These are phyloP conservation scores for Drosophila erecta DNA, from an alignment of 1,140 invertebrate species.

Conservation along the genomic window DNA sequence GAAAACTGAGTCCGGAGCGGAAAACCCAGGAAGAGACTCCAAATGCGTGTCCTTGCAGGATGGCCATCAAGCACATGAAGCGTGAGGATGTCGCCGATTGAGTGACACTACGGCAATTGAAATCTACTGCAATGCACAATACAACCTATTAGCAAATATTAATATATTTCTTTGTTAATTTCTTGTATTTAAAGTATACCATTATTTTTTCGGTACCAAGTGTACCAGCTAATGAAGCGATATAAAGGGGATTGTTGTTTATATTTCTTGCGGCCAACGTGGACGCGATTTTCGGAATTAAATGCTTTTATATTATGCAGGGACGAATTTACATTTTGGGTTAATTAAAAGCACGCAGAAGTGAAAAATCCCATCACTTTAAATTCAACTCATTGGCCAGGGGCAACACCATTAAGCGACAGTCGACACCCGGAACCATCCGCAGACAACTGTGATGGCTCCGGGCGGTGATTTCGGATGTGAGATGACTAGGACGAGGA, in stretches of 20 bases:
- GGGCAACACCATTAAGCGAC: slow-evolving; percentile 42
- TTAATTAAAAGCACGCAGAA: slow-evolving; percentile 68
- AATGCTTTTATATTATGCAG: neutral
- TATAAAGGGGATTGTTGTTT: slow-evolving; percentile 11
- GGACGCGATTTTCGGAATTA: slow-evolving; percentile 59
- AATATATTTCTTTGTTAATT: no score
- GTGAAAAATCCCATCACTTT: slow-evolving; percentile 53
- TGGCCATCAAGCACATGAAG: slow-evolving; percentile 67
- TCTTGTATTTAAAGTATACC: no score
- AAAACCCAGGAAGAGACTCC: slow-evolving; percentile 8
- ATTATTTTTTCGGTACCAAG: no score
- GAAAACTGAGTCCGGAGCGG: slow-evolving; percentile 22
- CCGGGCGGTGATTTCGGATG: slow-evolving; percentile 29
- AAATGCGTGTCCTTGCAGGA: slow-evolving; percentile 7
- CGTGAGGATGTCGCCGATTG: slow-evolving; percentile 14
- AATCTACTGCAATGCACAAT: no score
- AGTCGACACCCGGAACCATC: slow-evolving; percentile 41
- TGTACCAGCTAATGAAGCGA: slow-evolving; percentile 10
- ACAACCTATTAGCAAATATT: no score
- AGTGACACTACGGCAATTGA: no score
- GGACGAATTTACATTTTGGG: slow-evolving; percentile 31
- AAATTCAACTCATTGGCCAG: slow-evolving; percentile 55
- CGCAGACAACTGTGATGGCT: slow-evolving; percentile 64
- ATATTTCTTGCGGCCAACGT: neutral
- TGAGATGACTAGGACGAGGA: slow-evolving; percentile 4